Evolutionary conservation across 2,797 vertebrate species (phyloP), one percentile per base, ranked within the genome.

Genomic region (Scleropages formosus): DNA sequence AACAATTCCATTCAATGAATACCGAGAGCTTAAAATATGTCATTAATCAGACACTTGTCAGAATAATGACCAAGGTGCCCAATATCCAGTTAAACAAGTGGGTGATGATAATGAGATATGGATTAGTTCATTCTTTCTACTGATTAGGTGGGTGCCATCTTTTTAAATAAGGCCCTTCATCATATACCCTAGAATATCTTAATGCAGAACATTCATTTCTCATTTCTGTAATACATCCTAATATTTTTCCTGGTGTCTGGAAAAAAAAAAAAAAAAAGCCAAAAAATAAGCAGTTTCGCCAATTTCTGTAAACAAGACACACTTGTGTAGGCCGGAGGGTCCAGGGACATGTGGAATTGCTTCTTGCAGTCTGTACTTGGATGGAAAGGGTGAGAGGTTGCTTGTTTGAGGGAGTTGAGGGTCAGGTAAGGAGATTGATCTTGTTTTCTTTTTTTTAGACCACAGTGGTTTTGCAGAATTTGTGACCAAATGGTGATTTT

Each of bases 31-130:
- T 62, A 72, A 74, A 59, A 69, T 47, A 22, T n/a, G 47, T 71
- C 73, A 84, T 76, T 77, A 64, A 78, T 79, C 64, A 69, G 22
- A 69, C 60, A 10, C 39, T 73, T 77, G 75, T 75, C 60, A 31
- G 44, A 64, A 76, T 75, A 73, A 79, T 74, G 51, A 64, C 53
- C 74, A 65, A 61, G 69, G 73, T 73, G 66, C 68, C 59, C 60
- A 76, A 76, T 78, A 76, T 59, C 64, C 69, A 66, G 72, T 77
- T 77, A 77, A 77, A 72, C 68, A 20, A 53, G 59, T 68, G 67
- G 9, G 60, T 22, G 66, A 46, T 68, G 66, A 69, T 72, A 75
- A 73, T 60, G 56, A 69, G 78, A 64, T 56, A 51, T 27, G 72
- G 72, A 69, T 24, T 75, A 22, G 59, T 59, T 75, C 27, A 22